phyloP scores from a whole-genome alignment of 2,888 invertebrate species.

The Xanthorhoe spadicearia region DNA sequence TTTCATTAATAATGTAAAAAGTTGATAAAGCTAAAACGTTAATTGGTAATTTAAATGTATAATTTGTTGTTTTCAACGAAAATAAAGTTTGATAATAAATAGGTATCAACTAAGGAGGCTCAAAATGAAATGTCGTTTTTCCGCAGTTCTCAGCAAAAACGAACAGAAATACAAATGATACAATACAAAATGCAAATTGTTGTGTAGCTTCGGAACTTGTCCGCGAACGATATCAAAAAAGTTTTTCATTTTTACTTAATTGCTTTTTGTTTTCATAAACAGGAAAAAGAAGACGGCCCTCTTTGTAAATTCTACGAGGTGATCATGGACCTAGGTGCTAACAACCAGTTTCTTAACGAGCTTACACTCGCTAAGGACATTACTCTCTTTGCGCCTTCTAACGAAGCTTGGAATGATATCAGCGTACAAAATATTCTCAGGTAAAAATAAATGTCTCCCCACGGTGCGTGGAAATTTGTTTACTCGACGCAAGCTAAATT shows the following conservation, averaged over 20 bases:
- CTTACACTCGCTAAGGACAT: slow-evolving; percentile 89
- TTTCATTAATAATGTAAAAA: slow-evolving; percentile 43
- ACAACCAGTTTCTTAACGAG: slow-evolving; percentile 87
- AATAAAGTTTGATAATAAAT: background rate
- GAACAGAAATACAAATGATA: background rate
- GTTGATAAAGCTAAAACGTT: background rate
- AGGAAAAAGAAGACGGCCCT: slow-evolving; percentile 85
- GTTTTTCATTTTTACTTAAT: slow-evolving; percentile 5
- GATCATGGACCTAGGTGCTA: slow-evolving; percentile 90
- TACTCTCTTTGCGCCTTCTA: slow-evolving; percentile 95
- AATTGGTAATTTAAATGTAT: background rate
- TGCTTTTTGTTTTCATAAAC: slow-evolving; percentile 36
- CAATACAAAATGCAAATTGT: slow-evolving; percentile 12
- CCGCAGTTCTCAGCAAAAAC: background rate
- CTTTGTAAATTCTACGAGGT: slow-evolving; percentile 93
- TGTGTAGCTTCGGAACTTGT: slow-evolving; percentile 9
- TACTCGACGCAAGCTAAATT: slow-evolving; percentile 17
- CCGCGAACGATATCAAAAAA: slow-evolving; percentile 7
- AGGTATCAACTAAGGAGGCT: background rate
- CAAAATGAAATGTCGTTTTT: background rate
- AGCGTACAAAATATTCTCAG: slow-evolving; percentile 89
- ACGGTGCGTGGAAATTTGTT: slow-evolving; percentile 19
- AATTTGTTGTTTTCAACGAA: background rate
- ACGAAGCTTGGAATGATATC: slow-evolving; percentile 92
- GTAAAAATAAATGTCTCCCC: slow-evolving; percentile 57